Evolutionary conservation across 2,888 invertebrate species (phyloP).

Genomic region (Agriopis leucophaearia): DNA sequence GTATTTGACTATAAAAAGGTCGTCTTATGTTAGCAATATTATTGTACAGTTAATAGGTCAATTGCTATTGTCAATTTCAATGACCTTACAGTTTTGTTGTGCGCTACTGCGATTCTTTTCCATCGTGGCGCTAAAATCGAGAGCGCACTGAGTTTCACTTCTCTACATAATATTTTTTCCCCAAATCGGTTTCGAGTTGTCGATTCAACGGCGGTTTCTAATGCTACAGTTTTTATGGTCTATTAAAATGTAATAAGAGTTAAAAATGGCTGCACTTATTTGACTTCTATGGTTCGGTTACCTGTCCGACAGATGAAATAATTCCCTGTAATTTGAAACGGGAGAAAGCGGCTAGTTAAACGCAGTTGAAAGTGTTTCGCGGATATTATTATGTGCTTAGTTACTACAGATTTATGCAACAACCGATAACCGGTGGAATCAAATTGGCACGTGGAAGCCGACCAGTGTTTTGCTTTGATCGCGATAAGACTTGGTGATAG

Average conservation of each 20-base stretch:
- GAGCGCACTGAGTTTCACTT: conserved; percentile 65
- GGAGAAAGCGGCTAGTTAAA: conserved; percentile 56
- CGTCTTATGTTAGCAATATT: background rate
- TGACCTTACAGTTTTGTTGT: conserved; percentile 23
- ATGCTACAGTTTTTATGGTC: conserved; percentile 42
- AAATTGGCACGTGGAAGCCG: conserved; percentile 67
- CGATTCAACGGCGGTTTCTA: conserved; percentile 39
- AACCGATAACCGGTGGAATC: conserved; percentile 46
- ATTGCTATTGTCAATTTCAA: conserved; percentile 19
- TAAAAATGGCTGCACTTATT: conserved; percentile 20
- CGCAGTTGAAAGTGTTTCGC: conserved; percentile 51
- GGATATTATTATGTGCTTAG: conserved; percentile 52
- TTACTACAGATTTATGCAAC: conserved; percentile 62
- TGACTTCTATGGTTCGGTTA: conserved; percentile 24
- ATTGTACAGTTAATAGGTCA: conserved; percentile 2
- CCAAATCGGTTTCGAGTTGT: conserved; percentile 48
- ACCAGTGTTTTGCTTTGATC: conserved; percentile 55
- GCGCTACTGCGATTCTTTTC: conserved; percentile 26
- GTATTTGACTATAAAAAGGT: background rate
- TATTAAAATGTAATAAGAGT: conserved; percentile 40
- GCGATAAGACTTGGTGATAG: conserved; percentile 68
- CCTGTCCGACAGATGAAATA: conserved; percentile 30
- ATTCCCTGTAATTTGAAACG: conserved; percentile 37
- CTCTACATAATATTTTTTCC: conserved; percentile 53
- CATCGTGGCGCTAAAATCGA: conserved; percentile 55